Conservation (phyloP, 2,113 vertebrate genomes). For the Polypterus senegalus region DNA sequence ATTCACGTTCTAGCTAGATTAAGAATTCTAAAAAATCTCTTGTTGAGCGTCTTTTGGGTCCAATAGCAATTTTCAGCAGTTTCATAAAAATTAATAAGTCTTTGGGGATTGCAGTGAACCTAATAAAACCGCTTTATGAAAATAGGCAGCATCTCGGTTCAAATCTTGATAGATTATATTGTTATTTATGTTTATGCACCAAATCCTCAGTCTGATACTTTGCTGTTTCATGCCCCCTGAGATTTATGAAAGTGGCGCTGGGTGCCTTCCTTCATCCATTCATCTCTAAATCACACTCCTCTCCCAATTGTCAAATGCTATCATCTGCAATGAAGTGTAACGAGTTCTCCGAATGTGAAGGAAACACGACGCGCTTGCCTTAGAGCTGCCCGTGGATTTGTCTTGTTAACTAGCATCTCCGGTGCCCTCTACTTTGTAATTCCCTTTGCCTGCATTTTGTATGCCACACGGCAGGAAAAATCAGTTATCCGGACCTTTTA, state of each 20-base stretch:
- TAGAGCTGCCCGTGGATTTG: slow-evolving; percentile 24
- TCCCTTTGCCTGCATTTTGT: slow-evolving; percentile 11
- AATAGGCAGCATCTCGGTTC: slow-evolving; percentile 26
- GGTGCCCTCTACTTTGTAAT: slow-evolving; percentile 17
- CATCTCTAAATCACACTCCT: background rate
- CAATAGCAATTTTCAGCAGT: slow-evolving; percentile 26
- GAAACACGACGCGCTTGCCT: slow-evolving; percentile 8
- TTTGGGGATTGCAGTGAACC: slow-evolving; percentile 32
- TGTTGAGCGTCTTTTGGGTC: background rate
- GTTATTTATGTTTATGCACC: slow-evolving; percentile 35
- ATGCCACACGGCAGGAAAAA: background rate
- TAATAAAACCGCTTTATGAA: slow-evolving; percentile 20
- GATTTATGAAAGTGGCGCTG: slow-evolving; percentile 23
- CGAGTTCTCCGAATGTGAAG: slow-evolving; percentile 17
- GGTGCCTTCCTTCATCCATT: background rate
- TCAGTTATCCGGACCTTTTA: too few relatives aligned
- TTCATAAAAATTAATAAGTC: slow-evolving; percentile 52
- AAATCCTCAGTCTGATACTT: slow-evolving; percentile 32
- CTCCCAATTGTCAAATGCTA: slow-evolving; percentile 4
- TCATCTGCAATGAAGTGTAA: slow-evolving; percentile 9
- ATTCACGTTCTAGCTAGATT: too few relatives aligned
- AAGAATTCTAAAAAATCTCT: background rate
- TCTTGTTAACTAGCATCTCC: slow-evolving; percentile 29
- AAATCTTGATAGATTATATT: slow-evolving; percentile 38
- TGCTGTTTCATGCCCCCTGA: slow-evolving; percentile 27